These are phyloP conservation scores for Chloropsis cyanopogon DNA, from an alignment of 2,113 vertebrate genomes.

Conservation along the genomic window DNA sequence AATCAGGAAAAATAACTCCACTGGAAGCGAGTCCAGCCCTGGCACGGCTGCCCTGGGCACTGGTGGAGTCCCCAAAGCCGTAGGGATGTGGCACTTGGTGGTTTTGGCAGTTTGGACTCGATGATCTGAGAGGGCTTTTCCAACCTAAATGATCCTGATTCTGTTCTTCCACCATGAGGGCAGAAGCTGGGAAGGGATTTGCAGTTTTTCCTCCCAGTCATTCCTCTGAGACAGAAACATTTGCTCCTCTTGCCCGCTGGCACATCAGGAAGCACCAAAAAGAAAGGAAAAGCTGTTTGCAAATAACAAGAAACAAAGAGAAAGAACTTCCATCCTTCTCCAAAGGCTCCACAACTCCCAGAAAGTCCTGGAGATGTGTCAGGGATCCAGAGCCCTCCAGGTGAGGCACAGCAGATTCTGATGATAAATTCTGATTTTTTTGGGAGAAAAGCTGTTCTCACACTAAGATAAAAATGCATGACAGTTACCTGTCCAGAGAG, in stretches of 20 bases:
- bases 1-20: background rate
- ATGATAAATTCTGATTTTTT: background rate
- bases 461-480: background rate
- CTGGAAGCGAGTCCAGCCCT: background rate
- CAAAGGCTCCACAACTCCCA: background rate
- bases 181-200: background rate
- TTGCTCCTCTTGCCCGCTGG: fast-evolving
- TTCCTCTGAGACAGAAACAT: background rate
- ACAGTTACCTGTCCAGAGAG: background rate
- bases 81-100: background rate
- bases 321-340: background rate
- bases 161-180: background rate
- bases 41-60: background rate
- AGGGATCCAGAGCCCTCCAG: background rate
- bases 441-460: background rate
- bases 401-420: fast-evolving
- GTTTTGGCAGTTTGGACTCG: fast-evolving
- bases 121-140: background rate
- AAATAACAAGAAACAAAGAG: background rate
- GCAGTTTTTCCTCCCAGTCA: background rate
- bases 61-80: fast-evolving
- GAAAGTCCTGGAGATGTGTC: background rate
- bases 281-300: background rate
- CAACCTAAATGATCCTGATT: background rate
- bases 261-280: background rate